Base-by-base conservation (phyloP, 30 jellyfish, hydroid and myxozoan species). In the Chironex yamaguchii region DNA sequence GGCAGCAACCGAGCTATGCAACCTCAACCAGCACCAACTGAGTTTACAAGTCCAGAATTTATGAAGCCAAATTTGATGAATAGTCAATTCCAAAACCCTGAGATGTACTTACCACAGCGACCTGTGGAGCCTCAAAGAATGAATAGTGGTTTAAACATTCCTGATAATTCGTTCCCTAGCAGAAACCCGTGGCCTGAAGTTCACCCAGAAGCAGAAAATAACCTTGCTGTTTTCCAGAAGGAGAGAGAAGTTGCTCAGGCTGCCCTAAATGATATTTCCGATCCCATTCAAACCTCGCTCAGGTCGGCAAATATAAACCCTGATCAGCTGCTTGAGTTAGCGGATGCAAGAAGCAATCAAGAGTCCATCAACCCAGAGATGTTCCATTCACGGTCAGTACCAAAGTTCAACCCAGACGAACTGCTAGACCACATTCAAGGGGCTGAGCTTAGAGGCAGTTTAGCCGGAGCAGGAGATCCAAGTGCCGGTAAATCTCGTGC, bases 381-480 rank as follows among this genome's bases (percentile, higher is more conserved):
- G 31, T 82, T 50, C 9, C 69, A 69, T 20, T 50, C 79, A 26
- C 49, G 82, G 35, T 29, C 64, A 29, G 82, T 70, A 11, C 66
- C 86, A 33, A 21, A 31, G 79, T 12, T 71, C 23, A 69, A 88
- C 69, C 99, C 99, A 13, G 96, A 86, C 27, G 68, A 79, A 12
- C 85, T 95, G 65, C 87, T 95, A 53, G 99, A 95, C 49, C 79
- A 91, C 14, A 63, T 95, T 52, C 97, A 90, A 20, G 84, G 68
- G 23, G 71, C 89, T 23, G 95, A 87, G 67, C 82, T 93, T 22
- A 67, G 84, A 71, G 54, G 83, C 30, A 94, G 92, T 6, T 64
- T 93, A 62, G 28, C 76, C 3, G 98, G 98, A 0, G 90, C 98
- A 2, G 98, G 98, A 23, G 98, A 93, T 88, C 97, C 98, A 32